phyloP scores from a whole-genome alignment of 2,888 invertebrate genomes.

The Sinhomidia bicolor region DNA sequence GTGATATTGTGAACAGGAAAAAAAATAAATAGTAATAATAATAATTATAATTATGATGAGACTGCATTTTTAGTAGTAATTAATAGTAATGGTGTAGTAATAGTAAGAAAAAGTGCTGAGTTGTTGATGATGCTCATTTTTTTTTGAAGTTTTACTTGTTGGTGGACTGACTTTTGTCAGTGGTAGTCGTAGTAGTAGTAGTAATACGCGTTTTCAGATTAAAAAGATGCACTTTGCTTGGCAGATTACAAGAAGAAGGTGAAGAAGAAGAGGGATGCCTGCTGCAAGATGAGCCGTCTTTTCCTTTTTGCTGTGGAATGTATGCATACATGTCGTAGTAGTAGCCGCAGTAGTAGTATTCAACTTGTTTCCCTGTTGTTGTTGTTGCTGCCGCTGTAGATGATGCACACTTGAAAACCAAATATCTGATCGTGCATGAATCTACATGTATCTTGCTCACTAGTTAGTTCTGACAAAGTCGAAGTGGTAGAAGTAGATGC shows the following conservation, averaged over 20 bases:
- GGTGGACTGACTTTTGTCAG: no score
- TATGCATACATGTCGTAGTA: slow-evolving; percentile 33
- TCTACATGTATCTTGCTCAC: slow-evolving; percentile 9
- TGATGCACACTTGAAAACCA: slow-evolving; percentile 12
- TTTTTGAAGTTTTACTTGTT: neutral
- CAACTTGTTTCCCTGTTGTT: neutral
- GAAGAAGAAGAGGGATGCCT: no score
- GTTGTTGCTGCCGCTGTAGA: neutral
- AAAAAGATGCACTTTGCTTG: slow-evolving; percentile 14
- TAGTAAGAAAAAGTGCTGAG: neutral
- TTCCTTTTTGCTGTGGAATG: slow-evolving; percentile 27
- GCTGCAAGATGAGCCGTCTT: neutral
- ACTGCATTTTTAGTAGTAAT: slow-evolving; percentile 10
- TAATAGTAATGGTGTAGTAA: neutral
- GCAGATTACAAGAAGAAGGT: neutral
- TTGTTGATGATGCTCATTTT: neutral
- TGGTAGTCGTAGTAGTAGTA: neutral
- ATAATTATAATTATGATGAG: slow-evolving; percentile 7
- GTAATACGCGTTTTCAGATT: neutral
- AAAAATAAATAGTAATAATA: no score
- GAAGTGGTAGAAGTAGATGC: neutral
- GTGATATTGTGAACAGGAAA: neutral
- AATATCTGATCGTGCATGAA: slow-evolving; percentile 26
- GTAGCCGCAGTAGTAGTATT: no score
- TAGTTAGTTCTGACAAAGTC: neutral